These are phyloP conservation scores for Hyposoter didymator DNA, from an alignment of 2,888 invertebrate genomes.

Conservation along the genomic window DNA sequence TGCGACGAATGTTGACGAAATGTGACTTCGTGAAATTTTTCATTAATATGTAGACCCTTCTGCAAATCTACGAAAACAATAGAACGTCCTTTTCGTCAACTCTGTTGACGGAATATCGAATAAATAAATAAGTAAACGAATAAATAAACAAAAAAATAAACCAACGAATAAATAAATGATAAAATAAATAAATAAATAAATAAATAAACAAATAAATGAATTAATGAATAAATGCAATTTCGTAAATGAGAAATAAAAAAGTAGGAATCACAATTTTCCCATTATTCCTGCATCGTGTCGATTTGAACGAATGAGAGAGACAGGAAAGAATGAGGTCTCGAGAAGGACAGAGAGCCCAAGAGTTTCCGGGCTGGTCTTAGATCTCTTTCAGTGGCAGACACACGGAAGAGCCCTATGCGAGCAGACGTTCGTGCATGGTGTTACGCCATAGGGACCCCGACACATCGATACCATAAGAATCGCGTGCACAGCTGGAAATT, in stretches of 20 bases:
- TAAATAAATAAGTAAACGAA: too few species aligned
- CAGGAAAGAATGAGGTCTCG: slow-evolving; percentile 25
- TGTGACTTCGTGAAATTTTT: too few species aligned
- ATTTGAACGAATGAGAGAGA: slow-evolving; percentile 23
- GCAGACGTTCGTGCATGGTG: slow-evolving; percentile 28
- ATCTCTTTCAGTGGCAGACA: slow-evolving; percentile 50
- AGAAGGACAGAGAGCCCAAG: slow-evolving; percentile 17
- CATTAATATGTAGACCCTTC: too few species aligned
- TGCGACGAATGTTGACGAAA: too few species aligned
- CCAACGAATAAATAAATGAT: too few species aligned
- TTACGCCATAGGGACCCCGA: slow-evolving; percentile 19
- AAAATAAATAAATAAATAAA: too few species aligned
- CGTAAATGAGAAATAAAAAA: background rate
- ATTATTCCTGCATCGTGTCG: background rate
- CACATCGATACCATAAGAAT: slow-evolving; percentile 14
- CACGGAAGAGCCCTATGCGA: slow-evolving; percentile 30
- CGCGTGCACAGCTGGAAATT: background rate
- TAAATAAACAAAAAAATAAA: too few species aligned
- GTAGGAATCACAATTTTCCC: background rate
- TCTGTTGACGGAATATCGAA: too few species aligned
- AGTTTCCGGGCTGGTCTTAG: slow-evolving; percentile 36
- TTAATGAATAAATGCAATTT: background rate
- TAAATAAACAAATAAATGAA: too few species aligned
- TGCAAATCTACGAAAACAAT: too few species aligned
- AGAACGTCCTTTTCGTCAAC: too few species aligned